Conservation (phyloP, 2,797 vertebrate species). For the Poeciliopsis turneri region DNA sequence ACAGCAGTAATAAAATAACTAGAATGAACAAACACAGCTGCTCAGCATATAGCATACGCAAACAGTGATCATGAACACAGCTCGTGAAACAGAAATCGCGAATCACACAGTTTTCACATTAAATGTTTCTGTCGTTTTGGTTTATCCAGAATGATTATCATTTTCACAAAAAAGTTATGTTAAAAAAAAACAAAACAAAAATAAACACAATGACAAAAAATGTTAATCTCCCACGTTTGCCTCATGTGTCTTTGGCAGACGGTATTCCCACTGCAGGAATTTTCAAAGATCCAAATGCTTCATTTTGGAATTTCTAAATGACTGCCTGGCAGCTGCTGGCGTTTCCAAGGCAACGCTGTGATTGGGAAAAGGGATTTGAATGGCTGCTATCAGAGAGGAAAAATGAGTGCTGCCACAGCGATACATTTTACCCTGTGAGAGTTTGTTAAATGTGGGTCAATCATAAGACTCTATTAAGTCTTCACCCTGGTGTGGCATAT, state of each 20-base stretch:
- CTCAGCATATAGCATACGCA: constrained; percentile 33
- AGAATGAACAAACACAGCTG: constrained; percentile 53
- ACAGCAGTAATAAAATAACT: constrained; percentile 48
- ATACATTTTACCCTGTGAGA: constrained; percentile 65
- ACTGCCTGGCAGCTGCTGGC: constrained; percentile 67
- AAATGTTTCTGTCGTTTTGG: constrained; percentile 47
- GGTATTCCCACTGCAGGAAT: constrained; percentile 63
- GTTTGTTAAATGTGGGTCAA: constrained; percentile 78
- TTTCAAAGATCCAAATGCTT: constrained; percentile 57
- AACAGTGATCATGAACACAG: constrained; percentile 41
- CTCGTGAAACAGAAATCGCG: constrained; percentile 53
- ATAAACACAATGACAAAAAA: background rate
- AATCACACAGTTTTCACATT: constrained; percentile 52
- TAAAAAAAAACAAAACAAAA: constrained; percentile 14
- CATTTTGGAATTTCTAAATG: constrained; percentile 70
- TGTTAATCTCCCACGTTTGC: constrained; percentile 18
- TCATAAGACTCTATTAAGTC: constrained; percentile 75
- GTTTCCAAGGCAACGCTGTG: constrained; percentile 79
- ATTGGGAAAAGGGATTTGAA: constrained; percentile 72
- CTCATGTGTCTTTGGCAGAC: constrained; percentile 31
- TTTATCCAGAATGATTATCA: constrained; percentile 44
- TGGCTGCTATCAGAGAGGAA: constrained; percentile 67
- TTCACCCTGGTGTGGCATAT: constrained; percentile 67
- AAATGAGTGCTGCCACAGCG: constrained; percentile 67
- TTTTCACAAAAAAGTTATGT: constrained; percentile 33